A percentile compares a stretch with the other conserved stretches of the same genome.
Evolutionary conservation across 2,797 vertebrate species (phyloP).

Genomic region (Girardinus metallicus): DNA sequence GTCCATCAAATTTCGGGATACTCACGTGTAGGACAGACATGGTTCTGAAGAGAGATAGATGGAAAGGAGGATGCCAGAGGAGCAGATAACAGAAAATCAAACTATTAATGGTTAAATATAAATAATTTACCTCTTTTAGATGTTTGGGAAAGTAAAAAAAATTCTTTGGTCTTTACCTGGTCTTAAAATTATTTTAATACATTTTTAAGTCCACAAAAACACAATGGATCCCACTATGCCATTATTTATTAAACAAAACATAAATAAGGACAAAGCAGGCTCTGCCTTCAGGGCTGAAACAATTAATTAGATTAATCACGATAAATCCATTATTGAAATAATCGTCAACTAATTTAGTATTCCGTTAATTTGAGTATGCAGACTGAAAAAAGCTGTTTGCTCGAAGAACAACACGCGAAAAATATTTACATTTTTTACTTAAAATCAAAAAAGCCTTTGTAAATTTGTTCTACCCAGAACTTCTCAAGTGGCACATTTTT

Average conservation of each 20-base stretch:
- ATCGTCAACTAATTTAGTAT: too few species aligned
- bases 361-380: too few species aligned
- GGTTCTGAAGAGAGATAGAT: neutral
- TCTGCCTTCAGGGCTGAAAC: neutral
- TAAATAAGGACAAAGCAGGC: neutral
- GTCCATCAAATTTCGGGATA: constrained; percentile 70
- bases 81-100: neutral
- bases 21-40: constrained; percentile 82
- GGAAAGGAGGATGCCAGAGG: neutral
- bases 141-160: neutral
- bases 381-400: too few species aligned
- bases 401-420: too few species aligned
- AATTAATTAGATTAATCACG: too few species aligned
- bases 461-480: too few species aligned
- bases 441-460: too few species aligned
- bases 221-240: neutral
- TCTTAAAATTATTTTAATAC: neutral
- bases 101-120: neutral
- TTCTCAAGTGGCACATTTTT: too few species aligned
- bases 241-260: neutral
- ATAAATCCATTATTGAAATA: too few species aligned
- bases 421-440: too few species aligned
- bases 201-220: neutral
- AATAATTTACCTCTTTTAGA: neutral
- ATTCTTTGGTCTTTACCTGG: neutral